Base-by-base conservation (phyloP, 2,888 invertebrate genomes). In the Drosophila formosana region DNA sequence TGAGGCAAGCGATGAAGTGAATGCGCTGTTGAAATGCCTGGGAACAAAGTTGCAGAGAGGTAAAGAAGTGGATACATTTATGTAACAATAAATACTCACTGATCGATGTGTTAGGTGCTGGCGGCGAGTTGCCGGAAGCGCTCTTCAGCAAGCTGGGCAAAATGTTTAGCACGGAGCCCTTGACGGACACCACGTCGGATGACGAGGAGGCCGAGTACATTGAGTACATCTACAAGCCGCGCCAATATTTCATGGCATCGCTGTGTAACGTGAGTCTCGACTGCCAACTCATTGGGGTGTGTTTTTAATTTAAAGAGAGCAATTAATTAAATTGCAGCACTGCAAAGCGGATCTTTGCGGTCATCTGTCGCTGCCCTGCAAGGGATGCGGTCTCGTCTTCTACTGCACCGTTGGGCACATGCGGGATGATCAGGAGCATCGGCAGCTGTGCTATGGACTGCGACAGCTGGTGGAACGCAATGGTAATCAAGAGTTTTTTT, bases 331-430 rank as follows among this genome's bases (percentile, higher is more conserved):
- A 51, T 61, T 57, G 6, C 8, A 92, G 92, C 66, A 88, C 9
- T 92, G 92, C 73, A 92, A 91, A 62, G 61, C 63, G 50, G 90
- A 92, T 68, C 73, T 91, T 23, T 84, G 86, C 37, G 75, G 72
- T n/a, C 63, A 66, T 9, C 70, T 70, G 30, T 39, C 76, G 4
- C 50, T 91, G 1, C 78, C 81, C 1, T 94, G 94, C 66, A 90
- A 91, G 34, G 88, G 92, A 51, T 96, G 96, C 75, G 93, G 93
- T 65, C 93, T 96, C 92, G 91, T 95, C 11, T 94, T 94, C 61
- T 96, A 96, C 82, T 96, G 96, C 86, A 93, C 93, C 9, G 86
- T 91, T 13, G 93, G 94, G 11, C 96, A 96, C 80, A 94, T 94
- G 86, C 93, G 94, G 52, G 93, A 94, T 39, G 95, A 95, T 82